These are phyloP conservation scores for Sus cebifrons DNA, from an alignment of 2,797 vertebrate genomes.

Conservation along the genomic window DNA sequence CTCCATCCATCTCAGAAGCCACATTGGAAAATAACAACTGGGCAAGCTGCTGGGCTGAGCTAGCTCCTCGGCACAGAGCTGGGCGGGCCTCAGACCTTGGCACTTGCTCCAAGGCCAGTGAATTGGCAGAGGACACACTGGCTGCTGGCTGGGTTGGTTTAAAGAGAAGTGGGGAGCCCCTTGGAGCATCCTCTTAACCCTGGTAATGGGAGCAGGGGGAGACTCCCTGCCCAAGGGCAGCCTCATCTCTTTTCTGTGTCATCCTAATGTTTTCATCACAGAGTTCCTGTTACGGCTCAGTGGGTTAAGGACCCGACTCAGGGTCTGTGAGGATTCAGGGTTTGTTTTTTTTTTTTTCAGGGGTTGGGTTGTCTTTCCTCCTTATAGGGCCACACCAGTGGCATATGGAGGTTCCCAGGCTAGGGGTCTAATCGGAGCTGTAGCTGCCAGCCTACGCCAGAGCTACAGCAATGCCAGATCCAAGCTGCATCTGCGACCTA, in stretches of 20 bases:
- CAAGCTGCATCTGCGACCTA: too few relatives aligned
- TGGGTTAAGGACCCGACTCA: too few relatives aligned
- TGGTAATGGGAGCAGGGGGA: not conserved
- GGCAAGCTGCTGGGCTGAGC: not conserved
- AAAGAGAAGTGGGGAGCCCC: not conserved
- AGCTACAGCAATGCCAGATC: too few relatives aligned
- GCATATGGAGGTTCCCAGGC: too few relatives aligned
- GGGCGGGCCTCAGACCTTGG: not conserved
- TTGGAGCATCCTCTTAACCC: not conserved
- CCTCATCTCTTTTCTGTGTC: not conserved
- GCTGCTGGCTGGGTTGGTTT: not conserved
- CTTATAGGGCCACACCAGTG: too few relatives aligned
- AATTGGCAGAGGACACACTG: not conserved
- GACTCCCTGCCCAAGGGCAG: not conserved
- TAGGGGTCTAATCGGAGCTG: too few relatives aligned
- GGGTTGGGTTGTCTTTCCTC: too few relatives aligned
- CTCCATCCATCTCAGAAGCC: not conserved
- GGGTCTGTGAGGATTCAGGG: too few relatives aligned
- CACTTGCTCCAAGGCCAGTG: not conserved
- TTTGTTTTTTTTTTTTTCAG: too few relatives aligned
- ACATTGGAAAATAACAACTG: slow-evolving; percentile 75
- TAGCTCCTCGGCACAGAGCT: not conserved
- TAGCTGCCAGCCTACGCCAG: too few relatives aligned
- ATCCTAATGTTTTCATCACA: too few relatives aligned
- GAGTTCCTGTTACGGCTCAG: too few relatives aligned